phyloP scores from a whole-genome alignment of 2,888 invertebrate genomes.

The Cremastinae sp. region DNA sequence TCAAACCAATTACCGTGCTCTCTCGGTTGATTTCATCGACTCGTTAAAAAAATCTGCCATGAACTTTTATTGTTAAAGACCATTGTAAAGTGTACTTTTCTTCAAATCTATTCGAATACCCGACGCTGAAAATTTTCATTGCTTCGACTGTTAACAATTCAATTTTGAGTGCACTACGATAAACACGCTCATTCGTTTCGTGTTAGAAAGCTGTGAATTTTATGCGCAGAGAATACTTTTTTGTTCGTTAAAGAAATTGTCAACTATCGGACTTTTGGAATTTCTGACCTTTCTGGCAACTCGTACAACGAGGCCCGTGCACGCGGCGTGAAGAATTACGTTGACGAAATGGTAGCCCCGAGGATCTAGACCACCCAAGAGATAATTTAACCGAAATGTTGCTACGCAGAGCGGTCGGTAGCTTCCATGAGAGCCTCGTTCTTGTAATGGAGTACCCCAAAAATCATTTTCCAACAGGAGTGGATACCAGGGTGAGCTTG shows the following conservation, averaged over 20 bases:
- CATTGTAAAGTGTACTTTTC: background rate
- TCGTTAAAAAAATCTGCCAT: slow-evolving; percentile 27
- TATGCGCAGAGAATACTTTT: too few species aligned
- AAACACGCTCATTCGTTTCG: background rate
- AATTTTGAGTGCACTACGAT: background rate
- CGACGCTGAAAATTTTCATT: background rate
- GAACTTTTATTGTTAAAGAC: slow-evolving; percentile 31
- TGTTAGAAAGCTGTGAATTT: too few species aligned
- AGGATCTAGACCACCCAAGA: slow-evolving; percentile 89
- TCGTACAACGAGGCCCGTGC: slow-evolving; percentile 91
- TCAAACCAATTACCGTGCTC: slow-evolving; percentile 51
- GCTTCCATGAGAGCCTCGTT: slow-evolving; percentile 97
- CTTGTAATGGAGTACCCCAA: slow-evolving; percentile 97
- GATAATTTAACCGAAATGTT: slow-evolving; percentile 92
- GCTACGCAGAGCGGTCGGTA: slow-evolving; percentile 96
- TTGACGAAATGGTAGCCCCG: slow-evolving; percentile 94
- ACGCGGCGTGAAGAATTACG: slow-evolving; percentile 91
- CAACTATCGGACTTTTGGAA: background rate
- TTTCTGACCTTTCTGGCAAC: slow-evolving; percentile 85
- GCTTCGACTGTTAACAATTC: too few species aligned
- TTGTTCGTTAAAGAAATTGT: too few species aligned
- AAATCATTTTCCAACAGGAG: slow-evolving; percentile 96
- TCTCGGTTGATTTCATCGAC: slow-evolving; percentile 41
- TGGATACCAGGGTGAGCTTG: slow-evolving; percentile 90
- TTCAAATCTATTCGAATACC: background rate